Evolutionary conservation across 2,797 vertebrate genomes (phyloP).

Genomic region (Sebastes flavidus): DNA sequence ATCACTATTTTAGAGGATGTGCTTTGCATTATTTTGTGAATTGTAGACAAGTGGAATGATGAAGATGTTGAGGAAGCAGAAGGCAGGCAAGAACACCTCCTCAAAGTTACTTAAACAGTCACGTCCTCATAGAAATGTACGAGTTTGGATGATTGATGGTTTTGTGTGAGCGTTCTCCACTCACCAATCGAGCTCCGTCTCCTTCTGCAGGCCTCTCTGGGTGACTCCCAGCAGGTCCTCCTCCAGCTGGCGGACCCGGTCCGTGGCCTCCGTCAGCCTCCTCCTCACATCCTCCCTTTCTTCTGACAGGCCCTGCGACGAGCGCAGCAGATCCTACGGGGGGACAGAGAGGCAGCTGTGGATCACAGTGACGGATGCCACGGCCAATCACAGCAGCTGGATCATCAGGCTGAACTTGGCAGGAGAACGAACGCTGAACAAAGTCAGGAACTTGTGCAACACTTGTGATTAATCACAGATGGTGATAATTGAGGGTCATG

Average conservation of each 20-base stretch:
- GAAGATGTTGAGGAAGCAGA: constrained; percentile 19
- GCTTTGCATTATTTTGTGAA: not conserved
- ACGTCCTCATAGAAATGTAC: not conserved
- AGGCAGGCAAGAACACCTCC: not conserved
- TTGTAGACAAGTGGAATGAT: constrained; percentile 1
- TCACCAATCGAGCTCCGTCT: constrained; percentile 96
- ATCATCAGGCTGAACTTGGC: not conserved
- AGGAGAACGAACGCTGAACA: not conserved
- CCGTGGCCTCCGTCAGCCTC: constrained; percentile 85
- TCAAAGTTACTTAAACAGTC: constrained; percentile 2
- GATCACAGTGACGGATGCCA: not conserved
- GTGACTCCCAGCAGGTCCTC: constrained; percentile 89
- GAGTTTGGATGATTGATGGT: constrained; percentile 19
- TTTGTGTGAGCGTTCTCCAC: not conserved
- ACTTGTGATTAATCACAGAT: constrained; percentile 12
- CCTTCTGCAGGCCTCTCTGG: constrained; percentile 93
- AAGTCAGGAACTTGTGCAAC: not conserved
- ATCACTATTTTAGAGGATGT: not conserved
- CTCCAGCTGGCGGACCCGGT: constrained; percentile 92
- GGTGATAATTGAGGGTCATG: not conserved
- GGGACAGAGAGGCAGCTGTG: constrained; percentile 26
- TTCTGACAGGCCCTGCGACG: constrained; percentile 85
- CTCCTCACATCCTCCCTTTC: constrained; percentile 90
- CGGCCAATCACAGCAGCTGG: constrained; percentile 29
- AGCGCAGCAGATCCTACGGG: constrained; percentile 81